Evolutionary conservation across 1,140 invertebrate species (phyloP), one percentile per base, ranked within the genome.

Genomic region (Drosophila elegans): DNA sequence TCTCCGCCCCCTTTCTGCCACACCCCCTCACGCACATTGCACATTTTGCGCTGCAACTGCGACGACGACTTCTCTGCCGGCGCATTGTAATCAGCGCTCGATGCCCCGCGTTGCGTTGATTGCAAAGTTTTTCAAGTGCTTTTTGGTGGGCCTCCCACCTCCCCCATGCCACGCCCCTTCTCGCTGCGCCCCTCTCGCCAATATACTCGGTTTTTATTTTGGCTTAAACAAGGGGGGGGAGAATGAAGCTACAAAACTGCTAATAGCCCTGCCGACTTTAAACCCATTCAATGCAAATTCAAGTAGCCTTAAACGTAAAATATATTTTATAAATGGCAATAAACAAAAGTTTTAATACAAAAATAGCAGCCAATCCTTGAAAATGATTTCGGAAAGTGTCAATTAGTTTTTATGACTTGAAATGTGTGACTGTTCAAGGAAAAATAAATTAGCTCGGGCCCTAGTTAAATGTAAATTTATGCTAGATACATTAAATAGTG

Each of bases 71-170:
- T 34, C 27, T 69, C 79, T 88, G 75, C 56, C 45, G 2, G 45
- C 63, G 66, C 83, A 83, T 86, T 86, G 83, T 88, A 86, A 88
- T 86, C 83, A 86, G 73, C 46, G 46, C 60, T 71, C 59, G 59
- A 61, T 54, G 57, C 66, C 36, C 49, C 49, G 75, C 78, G 72
- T 66, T 74, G 83, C 79, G 83, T 86, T 86, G 83, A 86, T 86
- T 86, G 83, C 83, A 86, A 86, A 86, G 75, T 88, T 86, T 86
- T 88, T 83, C 75, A 86, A 86, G 83, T 88, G 78, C 52, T 75
- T 80, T 64, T 64, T 56, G 64, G 57, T 74, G 63, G 53, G 29
- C 27, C 29, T 3, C 16, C 12, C 29, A 11, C 27, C 16, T 2
- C 11, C 3, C 21, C 25, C 44, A 11, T 46, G 10, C 27, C 46